A percentile compares a stretch with the other conserved stretches of the same genome.
Evolutionary conservation across 2,113 vertebrate genomes (phyloP).

Genomic region (Trochalopteron elliotii): DNA sequence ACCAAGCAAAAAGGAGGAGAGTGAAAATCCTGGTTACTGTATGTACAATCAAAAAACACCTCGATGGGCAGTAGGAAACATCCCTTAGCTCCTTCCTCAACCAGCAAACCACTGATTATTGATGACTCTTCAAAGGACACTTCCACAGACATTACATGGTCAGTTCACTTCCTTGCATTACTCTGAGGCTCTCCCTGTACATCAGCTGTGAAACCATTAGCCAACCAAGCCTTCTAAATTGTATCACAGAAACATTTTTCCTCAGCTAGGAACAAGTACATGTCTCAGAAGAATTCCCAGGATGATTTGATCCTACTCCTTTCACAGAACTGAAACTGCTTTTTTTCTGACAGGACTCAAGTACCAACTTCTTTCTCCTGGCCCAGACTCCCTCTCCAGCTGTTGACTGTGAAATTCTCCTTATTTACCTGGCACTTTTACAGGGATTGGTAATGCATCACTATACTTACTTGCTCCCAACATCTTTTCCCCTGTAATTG

Average conservation of each 20-base stretch:
- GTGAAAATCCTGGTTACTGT: not conserved
- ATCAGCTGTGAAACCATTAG: not conserved
- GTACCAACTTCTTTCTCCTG: not conserved
- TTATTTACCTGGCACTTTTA: not conserved
- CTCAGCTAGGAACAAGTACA: not conserved
- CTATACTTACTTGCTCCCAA: not conserved
- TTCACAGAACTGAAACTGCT: not conserved
- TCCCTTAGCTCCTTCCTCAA: not conserved
- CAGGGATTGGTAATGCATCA: not conserved
- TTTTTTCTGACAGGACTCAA: not conserved
- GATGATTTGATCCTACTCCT: not conserved
- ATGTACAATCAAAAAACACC: not conserved
- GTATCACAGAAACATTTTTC: not conserved
- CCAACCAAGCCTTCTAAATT: not conserved
- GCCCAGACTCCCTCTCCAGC: slow-evolving; percentile 3
- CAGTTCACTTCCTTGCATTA: not conserved
- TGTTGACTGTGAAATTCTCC: not conserved
- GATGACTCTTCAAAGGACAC: not conserved
- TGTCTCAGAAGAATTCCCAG: not conserved
- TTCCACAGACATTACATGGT: not conserved
- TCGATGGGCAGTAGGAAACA: not conserved
- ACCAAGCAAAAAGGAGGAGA: not conserved
- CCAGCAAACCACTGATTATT: not conserved
- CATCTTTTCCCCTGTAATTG: not conserved
- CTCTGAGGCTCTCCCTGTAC: not conserved